A percentile compares a stretch with the other conserved stretches of the same genome.
phyloP scores from a whole-genome alignment of 2,888 invertebrate genomes.

The Strigamia crassipes region DNA sequence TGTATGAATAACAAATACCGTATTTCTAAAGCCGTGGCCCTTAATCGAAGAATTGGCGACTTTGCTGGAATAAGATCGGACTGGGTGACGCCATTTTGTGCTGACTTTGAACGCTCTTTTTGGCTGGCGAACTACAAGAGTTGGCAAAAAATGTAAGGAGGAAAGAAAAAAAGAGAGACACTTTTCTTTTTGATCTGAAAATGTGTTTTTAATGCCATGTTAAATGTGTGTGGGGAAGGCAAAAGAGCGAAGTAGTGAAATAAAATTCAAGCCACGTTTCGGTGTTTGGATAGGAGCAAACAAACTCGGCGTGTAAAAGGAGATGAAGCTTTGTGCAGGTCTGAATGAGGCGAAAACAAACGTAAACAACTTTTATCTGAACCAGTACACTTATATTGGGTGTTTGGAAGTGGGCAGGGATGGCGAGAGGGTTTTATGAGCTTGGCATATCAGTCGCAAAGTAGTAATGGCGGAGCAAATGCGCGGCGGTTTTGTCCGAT shows the following conservation, averaged over 20 bases:
- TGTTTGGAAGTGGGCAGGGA: not conserved
- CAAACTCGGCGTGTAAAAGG: not conserved
- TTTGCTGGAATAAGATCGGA: too few relatives aligned
- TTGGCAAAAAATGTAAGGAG: not conserved
- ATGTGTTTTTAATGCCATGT: not conserved
- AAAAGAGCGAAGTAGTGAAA: not conserved
- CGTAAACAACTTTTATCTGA: conserved; percentile 7
- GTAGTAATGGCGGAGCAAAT: conserved; percentile 30
- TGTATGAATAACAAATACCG: too few relatives aligned
- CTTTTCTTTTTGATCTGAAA: not conserved
- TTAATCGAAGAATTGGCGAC: too few relatives aligned
- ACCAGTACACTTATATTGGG: not conserved
- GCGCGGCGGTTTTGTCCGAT: conserved; percentile 20
- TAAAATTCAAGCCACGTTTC: not conserved
- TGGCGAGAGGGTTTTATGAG: not conserved
- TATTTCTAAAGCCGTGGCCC: too few relatives aligned
- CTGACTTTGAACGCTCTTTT: not conserved
- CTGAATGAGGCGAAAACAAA: not conserved
- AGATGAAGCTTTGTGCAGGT: not conserved
- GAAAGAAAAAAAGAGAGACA: not conserved
- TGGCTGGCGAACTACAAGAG: conserved; percentile 1
- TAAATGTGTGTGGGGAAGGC: not conserved
- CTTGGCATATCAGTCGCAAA: conserved; percentile 17
- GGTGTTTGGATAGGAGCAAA: too few relatives aligned
- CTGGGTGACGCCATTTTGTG: not conserved